These are phyloP conservation scores for Aethina tumida DNA, from an alignment of 1,140 invertebrate species.

Conservation along the genomic window DNA sequence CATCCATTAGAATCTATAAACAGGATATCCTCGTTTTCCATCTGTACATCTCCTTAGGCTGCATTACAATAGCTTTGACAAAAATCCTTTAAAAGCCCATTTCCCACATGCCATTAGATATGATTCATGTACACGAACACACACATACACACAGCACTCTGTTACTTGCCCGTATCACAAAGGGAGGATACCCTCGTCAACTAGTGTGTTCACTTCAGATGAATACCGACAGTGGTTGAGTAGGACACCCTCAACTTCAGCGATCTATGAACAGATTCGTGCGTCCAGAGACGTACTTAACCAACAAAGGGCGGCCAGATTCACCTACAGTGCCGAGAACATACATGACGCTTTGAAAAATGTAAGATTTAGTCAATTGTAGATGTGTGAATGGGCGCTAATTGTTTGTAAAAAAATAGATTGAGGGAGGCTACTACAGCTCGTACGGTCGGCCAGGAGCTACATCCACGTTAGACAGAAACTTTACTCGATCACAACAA, in stretches of 20 bases:
- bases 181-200: slow-evolving; percentile 54
- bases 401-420: slow-evolving; percentile 34
- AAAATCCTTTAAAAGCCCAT: no score
- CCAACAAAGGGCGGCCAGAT: slow-evolving; percentile 58
- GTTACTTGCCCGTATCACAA: slow-evolving; percentile 20
- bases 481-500: slow-evolving; percentile 37
- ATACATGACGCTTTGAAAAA: slow-evolving; percentile 71
- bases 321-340: slow-evolving; percentile 84
- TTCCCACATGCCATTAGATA: no score
- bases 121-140: no score
- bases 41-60: no score
- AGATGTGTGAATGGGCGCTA: slow-evolving; percentile 4
- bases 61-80: no score
- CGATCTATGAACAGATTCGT: slow-evolving; percentile 81
- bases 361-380: slow-evolving; percentile 50
- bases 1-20: no score
- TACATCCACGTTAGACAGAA: slow-evolving; percentile 43
- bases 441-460: slow-evolving; percentile 43
- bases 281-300: slow-evolving; percentile 55
- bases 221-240: slow-evolving; percentile 85
- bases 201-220: slow-evolving; percentile 78
- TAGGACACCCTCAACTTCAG: slow-evolving; percentile 81
- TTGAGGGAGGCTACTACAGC: slow-evolving; percentile 49
- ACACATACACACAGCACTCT: no score
- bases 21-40: no score